A percentile compares a stretch with the other conserved stretches of the same genome.
These are phyloP conservation scores for Subacronicta megacephala DNA, from an alignment of 2,888 invertebrate genomes.

Conservation along the genomic window DNA sequence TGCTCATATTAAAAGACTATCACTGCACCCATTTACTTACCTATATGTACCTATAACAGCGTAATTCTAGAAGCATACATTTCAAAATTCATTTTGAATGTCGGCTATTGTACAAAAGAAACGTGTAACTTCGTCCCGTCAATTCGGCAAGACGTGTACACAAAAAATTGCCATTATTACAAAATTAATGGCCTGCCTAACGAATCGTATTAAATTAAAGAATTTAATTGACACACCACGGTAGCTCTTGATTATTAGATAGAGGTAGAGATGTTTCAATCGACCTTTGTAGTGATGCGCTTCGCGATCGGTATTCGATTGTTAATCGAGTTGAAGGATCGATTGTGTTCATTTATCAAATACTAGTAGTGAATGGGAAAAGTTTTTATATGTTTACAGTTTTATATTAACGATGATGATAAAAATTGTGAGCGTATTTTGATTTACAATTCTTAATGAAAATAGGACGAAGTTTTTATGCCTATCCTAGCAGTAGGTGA, in stretches of 20 bases:
- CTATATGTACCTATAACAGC: not conserved
- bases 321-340: constrained; percentile 21
- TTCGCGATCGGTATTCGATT: constrained; percentile 46
- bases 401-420: not conserved
- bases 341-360: constrained; percentile 13
- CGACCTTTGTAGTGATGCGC: constrained; percentile 57
- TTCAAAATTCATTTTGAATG: constrained; percentile 16
- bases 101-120: constrained; percentile 31
- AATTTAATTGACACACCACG: constrained; percentile 48
- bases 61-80: constrained; percentile 23
- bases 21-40: no score
- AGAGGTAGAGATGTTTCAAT: constrained; percentile 71
- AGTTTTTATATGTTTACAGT: not conserved
- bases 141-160: constrained; percentile 26
- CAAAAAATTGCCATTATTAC: constrained; percentile 42
- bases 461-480: no score
- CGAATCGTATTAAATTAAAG: constrained; percentile 46
- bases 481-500: no score
- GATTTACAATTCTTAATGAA: no score
- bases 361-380: not conserved
- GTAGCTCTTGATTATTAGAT: constrained; percentile 63
- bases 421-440: not conserved
- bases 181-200: constrained; percentile 51
- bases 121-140: constrained; percentile 21
- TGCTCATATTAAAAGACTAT: no score